phyloP scores from a whole-genome alignment of 2,888 invertebrate species.

The Andricus quercusramuli region DNA sequence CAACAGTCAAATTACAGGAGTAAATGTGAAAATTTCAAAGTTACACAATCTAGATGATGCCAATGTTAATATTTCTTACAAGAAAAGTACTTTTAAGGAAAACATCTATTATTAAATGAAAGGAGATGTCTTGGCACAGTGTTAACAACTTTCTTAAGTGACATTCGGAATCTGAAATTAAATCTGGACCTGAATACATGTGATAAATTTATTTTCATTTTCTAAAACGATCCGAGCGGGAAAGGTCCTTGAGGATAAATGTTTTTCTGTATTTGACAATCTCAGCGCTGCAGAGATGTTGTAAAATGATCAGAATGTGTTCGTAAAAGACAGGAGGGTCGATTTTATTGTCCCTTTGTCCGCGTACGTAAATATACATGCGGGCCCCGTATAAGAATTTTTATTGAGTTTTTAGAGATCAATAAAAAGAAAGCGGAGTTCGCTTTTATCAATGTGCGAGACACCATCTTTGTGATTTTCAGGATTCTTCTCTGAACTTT shows the following conservation, averaged over 20 bases:
- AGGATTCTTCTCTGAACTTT: background rate
- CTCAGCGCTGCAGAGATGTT: background rate
- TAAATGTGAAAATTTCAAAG: too few relatives aligned
- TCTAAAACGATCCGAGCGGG: background rate
- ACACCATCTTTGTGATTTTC: slow-evolving; percentile 13
- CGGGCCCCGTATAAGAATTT: slow-evolving; percentile 13
- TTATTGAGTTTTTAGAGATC: slow-evolving; percentile 33
- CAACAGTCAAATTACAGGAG: too few relatives aligned
- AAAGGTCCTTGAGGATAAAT: background rate
- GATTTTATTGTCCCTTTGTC: slow-evolving; percentile 22
- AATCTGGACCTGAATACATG: background rate
- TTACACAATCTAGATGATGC: too few relatives aligned
- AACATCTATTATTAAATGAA: background rate
- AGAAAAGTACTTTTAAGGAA: too few relatives aligned
- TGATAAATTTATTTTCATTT: too few relatives aligned
- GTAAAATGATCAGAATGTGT: slow-evolving; percentile 31
- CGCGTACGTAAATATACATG: slow-evolving; percentile 29
- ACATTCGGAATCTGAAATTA: background rate
- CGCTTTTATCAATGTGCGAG: background rate
- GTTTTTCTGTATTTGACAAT: slow-evolving; percentile 17
- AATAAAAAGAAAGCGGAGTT: slow-evolving; percentile 23
- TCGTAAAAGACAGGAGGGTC: slow-evolving; percentile 13
- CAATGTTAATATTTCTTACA: too few relatives aligned
- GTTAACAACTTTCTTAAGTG: background rate
- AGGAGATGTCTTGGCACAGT: background rate